phyloP scores from a whole-genome alignment of 2,888 invertebrate genomes.

The Sminthurinus aureus region DNA sequence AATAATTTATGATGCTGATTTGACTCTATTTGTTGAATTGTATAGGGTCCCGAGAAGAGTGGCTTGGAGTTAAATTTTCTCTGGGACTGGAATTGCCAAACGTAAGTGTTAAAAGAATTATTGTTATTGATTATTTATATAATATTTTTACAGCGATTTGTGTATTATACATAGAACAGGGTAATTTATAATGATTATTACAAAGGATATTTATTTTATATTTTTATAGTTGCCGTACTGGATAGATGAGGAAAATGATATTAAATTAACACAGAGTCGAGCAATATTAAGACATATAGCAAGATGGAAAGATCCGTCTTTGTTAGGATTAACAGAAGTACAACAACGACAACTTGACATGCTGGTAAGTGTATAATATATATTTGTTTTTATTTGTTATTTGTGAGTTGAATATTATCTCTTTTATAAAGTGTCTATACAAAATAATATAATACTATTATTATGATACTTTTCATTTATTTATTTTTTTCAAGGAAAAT shows the following conservation, averaged over 20 bases:
- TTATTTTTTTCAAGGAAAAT: no score
- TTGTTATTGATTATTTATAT: no score
- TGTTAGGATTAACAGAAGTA: constrained; percentile 63
- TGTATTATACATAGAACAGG: no score
- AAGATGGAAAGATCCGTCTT: constrained; percentile 62
- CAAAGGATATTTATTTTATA: neutral
- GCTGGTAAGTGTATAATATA: no score
- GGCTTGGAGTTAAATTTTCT: constrained; percentile 60
- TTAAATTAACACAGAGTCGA: constrained; percentile 64
- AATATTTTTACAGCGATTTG: no score
- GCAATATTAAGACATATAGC: constrained; percentile 64
- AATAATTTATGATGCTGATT: no score
- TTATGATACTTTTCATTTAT: no score
- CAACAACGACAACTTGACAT: constrained; percentile 63
- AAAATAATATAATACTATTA: no score
- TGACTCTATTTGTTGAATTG: no score
- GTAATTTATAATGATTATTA: neutral
- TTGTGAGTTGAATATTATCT: no score
- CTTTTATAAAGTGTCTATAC: no score
- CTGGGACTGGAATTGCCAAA: constrained; percentile 63
- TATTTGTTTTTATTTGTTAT: no score
- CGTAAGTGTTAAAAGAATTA: constrained; percentile 58
- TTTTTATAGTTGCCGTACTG: constrained; percentile 63
- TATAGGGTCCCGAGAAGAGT: constrained; percentile 62
- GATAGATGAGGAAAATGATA: constrained; percentile 63